A percentile compares a stretch with the other conserved stretches of the same genome.
These are phyloP conservation scores for Calypte anna DNA, from an alignment of 2,113 vertebrate species.

Conservation along the genomic window DNA sequence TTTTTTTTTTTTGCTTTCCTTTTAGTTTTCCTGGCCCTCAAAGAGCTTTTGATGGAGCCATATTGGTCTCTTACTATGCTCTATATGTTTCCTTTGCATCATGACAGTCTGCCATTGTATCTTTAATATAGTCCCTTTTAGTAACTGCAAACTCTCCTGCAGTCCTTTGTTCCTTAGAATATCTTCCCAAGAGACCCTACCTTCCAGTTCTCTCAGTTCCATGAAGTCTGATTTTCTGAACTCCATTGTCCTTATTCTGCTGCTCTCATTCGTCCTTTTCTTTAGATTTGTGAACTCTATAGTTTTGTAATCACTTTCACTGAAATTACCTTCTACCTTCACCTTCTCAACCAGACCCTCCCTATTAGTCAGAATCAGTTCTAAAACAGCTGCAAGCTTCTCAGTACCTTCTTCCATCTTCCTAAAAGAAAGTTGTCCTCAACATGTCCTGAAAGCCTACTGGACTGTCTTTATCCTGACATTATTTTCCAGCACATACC, in stretches of 20 bases:
- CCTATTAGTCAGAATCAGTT: neutral
- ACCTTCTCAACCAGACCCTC: conserved; percentile 10
- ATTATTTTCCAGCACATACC: neutral
- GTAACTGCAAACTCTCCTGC: neutral
- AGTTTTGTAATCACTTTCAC: conserved; percentile 36
- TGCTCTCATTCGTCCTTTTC: conserved; percentile 5
- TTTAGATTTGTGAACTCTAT: conserved; percentile 26
- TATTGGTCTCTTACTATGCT: neutral
- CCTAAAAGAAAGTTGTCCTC: neutral
- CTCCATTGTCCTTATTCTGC: conserved; percentile 27
- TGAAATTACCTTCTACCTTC: conserved; percentile 13
- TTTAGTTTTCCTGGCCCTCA: neutral
- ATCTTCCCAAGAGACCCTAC: conserved; percentile 18
- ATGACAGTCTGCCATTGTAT: neutral
- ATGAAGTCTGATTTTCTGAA: conserved; percentile 27
- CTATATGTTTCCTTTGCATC: neutral
- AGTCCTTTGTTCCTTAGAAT: conserved; percentile 28
- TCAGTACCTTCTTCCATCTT: neutral
- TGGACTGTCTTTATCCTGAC: neutral
- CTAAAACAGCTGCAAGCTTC: conserved; percentile 10
- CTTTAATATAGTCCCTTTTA: conserved; percentile 18
- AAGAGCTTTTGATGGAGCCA: neutral
- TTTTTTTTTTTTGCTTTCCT: neutral
- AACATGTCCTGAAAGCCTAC: neutral
- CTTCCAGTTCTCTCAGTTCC: conserved; percentile 33